Base-by-base conservation (phyloP, 2,797 vertebrate genomes). In the Bovichtus diacanthus region DNA sequence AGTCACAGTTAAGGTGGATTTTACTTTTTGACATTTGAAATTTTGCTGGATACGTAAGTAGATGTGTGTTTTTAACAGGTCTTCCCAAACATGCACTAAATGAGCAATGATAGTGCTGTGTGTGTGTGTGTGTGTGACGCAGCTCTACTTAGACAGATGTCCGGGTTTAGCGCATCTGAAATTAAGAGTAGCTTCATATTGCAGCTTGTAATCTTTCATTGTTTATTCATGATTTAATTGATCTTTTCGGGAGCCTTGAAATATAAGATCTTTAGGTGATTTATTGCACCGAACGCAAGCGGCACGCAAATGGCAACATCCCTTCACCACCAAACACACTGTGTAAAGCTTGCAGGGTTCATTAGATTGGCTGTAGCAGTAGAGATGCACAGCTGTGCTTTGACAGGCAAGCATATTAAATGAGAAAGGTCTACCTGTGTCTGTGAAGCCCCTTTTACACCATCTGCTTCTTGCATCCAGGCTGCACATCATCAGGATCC, bases 201-300 rank as follows among this genome's bases (percentile, higher is more conserved):
- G 41, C 67, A 72, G 61, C 77, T 80, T 74, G 62, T 62, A 70
- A 78, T 70, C 44, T 77, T 73, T 84, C 83, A 88, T 90, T 70
- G 41, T 83, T 86, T 88, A 90, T 90, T 90, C 75, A 87, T 87
- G 83, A 78, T n/a, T 75, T 43, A 60, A 92, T 84, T 85, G 80
- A 87, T 89, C 64, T 74, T 64, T 73, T 76, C 3, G 2, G 58
- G 21, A 74, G 80, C 68, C 59, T 70, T 83, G 85, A 88, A 87
- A 91, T 74, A 64, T 18, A 67, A 85, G 65, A 70, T 78, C n/a
- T 61, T 49, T 34, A 31, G 23, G 50, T 79, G 61, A 82, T 83
- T 76, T 66, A 41, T 63, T 67, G 53, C 70, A 54, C 59, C 53
- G 70, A 41, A 38, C 50, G 61, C 43, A 43, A 65, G 51, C 72